Conservation (phyloP, 2,113 vertebrate genomes). For the Rhabdomys dilectus region DNA sequence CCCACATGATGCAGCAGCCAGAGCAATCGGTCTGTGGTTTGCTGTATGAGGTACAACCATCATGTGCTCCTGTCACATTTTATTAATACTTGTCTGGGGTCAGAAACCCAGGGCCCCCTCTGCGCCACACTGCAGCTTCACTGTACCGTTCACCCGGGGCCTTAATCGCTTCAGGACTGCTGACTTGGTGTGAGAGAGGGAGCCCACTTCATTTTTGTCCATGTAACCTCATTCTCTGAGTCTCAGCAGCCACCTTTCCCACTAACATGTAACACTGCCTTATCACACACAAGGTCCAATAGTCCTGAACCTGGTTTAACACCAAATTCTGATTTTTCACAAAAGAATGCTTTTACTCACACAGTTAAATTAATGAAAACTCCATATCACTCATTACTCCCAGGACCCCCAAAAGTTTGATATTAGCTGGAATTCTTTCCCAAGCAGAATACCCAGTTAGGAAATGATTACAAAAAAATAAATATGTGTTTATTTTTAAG, state of each 20-base stretch:
- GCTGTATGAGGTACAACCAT: background rate
- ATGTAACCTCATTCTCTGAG: conserved; percentile 45
- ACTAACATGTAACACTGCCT: conserved; percentile 19
- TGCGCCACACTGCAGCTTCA: background rate
- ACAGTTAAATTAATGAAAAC: conserved; percentile 23
- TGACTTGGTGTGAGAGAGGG: background rate
- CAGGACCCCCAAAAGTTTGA: background rate
- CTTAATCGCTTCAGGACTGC: background rate
- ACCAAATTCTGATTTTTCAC: conserved; percentile 31
- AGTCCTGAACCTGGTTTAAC: background rate
- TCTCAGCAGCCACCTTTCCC: background rate
- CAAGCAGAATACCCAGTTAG: conserved; percentile 92
- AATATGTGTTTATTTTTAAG: conserved; percentile 53
- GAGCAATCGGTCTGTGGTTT: background rate
- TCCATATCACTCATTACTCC: background rate
- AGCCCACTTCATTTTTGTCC: conserved; percentile 7
- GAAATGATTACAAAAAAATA: conserved; percentile 51
- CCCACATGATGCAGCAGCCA: background rate
- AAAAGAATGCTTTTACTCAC: conserved; percentile 19
- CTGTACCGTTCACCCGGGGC: background rate
- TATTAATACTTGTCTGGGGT: background rate
- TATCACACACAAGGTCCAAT: background rate
- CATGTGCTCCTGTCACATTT: background rate
- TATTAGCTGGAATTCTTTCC: conserved; percentile 50
- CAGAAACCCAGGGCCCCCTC: background rate